Percentiles rank a stretch among this genome's conserved stretches.
Evolutionary conservation across 2,888 invertebrate genomes (phyloP).

Genomic region (Hololepta plana): DNA sequence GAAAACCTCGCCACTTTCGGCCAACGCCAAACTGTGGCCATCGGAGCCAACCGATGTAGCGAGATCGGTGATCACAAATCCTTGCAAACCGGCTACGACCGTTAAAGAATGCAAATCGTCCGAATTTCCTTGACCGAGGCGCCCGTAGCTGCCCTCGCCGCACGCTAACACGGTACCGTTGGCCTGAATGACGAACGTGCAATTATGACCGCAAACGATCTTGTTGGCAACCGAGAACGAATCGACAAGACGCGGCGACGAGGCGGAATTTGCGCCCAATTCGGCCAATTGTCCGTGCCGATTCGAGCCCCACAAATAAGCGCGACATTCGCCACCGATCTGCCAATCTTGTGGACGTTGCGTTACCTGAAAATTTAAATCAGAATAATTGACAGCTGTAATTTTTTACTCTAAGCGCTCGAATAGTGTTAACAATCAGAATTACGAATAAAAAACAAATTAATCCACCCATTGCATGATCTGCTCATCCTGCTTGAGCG

Average conservation of each 20-base stretch:
- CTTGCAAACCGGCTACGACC: constrained; percentile 39
- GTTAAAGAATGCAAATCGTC: constrained; percentile 39
- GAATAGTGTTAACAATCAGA: too few species aligned
- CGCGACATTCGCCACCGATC: constrained; percentile 40
- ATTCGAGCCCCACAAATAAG: constrained; percentile 42
- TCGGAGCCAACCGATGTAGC: constrained; percentile 45
- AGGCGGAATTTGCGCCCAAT: constrained; percentile 23
- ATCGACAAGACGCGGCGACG: constrained; percentile 26
- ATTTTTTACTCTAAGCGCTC: too few species aligned
- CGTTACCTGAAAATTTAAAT: too few species aligned
- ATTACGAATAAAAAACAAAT: too few species aligned
- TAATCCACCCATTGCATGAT: constrained; percentile 42
- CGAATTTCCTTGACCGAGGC: constrained; percentile 43
- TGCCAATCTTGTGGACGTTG: constrained; percentile 45
- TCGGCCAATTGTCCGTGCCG: constrained; percentile 45
- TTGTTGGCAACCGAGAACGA: constrained; percentile 33
- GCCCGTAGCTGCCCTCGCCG: constrained; percentile 45
- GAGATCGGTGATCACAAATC: constrained; percentile 41
- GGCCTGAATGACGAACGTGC: constrained; percentile 41
- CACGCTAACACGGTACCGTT: constrained; percentile 43
- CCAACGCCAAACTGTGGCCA: constrained; percentile 43
- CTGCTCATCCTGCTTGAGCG: constrained; percentile 36
- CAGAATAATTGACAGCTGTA: too few species aligned
- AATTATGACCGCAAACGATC: constrained; percentile 46
- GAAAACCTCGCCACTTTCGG: constrained; percentile 47